A percentile compares a stretch with the other conserved stretches of the same genome.
phyloP scores from a whole-genome alignment of 2,113 vertebrate genomes.

The Neotoma lepida region DNA sequence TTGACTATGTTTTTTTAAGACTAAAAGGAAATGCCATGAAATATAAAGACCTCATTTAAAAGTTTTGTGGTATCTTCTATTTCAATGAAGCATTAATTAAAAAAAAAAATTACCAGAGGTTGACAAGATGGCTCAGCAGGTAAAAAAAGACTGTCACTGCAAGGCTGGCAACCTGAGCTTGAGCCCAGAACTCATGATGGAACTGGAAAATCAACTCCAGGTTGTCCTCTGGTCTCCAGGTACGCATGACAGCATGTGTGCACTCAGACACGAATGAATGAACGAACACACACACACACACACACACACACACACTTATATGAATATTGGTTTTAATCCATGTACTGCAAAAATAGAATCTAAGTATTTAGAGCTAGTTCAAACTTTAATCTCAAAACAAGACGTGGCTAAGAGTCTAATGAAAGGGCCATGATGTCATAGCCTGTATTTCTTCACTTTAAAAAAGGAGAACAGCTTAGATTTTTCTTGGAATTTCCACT shows the following conservation, averaged over 20 bases:
- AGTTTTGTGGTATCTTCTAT: not conserved
- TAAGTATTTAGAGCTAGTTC: not conserved
- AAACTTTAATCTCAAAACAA: constrained; percentile 18
- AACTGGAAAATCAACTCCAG: not conserved
- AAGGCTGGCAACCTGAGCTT: too few species aligned
- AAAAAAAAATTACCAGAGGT: not conserved
- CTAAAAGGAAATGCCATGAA: constrained; percentile 38
- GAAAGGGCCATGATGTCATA: not conserved
- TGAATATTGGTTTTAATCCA: not conserved
- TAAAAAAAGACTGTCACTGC: not conserved
- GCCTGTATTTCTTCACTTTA: not conserved
- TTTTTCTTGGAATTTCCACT: not conserved
- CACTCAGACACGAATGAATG: not conserved
- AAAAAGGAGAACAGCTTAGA: not conserved
- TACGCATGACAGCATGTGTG: not conserved
- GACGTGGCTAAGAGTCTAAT: not conserved
- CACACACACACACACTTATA: not conserved
- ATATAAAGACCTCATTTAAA: not conserved
- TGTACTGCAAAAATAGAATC: constrained; percentile 7
- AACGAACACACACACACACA: too few species aligned
- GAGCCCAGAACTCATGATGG: not conserved
- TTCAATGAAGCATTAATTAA: not conserved
- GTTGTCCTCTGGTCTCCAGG: not conserved
- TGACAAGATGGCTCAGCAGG: not conserved
- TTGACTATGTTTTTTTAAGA: constrained; percentile 29